A percentile compares a stretch with the other conserved stretches of the same genome.
These are phyloP conservation scores for Pseudachorutes palmiensis DNA, from an alignment of 1,140 invertebrate species.

Conservation along the genomic window DNA sequence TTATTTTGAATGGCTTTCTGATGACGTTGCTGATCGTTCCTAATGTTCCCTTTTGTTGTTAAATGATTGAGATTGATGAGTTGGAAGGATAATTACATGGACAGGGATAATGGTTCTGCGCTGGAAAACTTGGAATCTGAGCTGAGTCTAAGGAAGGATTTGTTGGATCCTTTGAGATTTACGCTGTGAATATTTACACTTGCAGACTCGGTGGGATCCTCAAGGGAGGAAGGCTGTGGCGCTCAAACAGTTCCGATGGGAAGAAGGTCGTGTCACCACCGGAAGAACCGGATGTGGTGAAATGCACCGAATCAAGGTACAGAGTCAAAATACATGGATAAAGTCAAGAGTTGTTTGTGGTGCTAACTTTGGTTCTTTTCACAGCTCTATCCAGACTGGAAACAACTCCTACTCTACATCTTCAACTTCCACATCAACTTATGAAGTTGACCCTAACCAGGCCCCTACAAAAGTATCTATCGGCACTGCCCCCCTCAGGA, in stretches of 20 bases:
- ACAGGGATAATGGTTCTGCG: too few species aligned
- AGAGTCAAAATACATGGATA: not conserved
- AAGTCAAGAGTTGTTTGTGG: too few species aligned
- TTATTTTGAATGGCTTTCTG: too few species aligned
- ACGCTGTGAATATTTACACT: conserved; percentile 10
- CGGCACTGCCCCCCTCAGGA: conserved; percentile 35
- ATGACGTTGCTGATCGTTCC: too few species aligned
- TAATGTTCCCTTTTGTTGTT: too few species aligned
- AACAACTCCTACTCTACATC: not conserved
- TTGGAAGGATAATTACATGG: too few species aligned
- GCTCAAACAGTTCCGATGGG: conserved; percentile 36
- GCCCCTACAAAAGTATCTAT: conserved; percentile 27
- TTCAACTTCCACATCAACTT: not conserved
- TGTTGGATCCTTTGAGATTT: not conserved
- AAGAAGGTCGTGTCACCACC: conserved; percentile 34
- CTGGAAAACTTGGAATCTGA: too few species aligned
- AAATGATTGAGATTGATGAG: too few species aligned
- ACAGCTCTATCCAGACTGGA: not conserved
- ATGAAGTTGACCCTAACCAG: not conserved
- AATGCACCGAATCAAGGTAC: conserved; percentile 24
- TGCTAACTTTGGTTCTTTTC: too few species aligned
- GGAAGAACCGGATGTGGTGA: conserved; percentile 38
- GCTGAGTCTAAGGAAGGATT: too few species aligned
- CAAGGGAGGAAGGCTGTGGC: conserved; percentile 37
- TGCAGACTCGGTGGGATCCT: conserved; percentile 36